Evolutionary conservation across 2,113 vertebrate species (phyloP), one percentile per base, ranked within the genome.

Genomic region (Chroicocephalus ridibundus): DNA sequence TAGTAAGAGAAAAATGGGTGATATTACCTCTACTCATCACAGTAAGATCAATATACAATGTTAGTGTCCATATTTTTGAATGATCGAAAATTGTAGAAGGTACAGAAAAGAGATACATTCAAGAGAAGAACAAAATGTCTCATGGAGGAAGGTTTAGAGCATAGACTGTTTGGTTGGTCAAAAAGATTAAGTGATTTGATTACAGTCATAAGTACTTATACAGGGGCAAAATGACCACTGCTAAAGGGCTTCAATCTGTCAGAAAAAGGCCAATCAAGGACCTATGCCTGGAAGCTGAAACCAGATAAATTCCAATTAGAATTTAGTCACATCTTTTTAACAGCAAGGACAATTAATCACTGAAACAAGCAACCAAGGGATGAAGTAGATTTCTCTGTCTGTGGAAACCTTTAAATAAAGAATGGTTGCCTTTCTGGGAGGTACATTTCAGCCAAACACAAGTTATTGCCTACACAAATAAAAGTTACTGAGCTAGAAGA

Each of bases 251-350:
- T 86, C 62, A 90, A 9, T 79, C 58, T 92, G 91, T 49, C 78
- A 92, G 66, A 57, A 87, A 93, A 89, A 68, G 26, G 36, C 9
- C 27, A 27, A 44, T 88, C 42, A 84, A 88, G 38, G 64, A 84
- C 15, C 34, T 77, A 22, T 61, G 76, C n/a, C 51, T 86, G 58
- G 55, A 83, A 92, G 64, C 13, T 86, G 44, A 83, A 94, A 42
- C 76, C 71, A 86, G 32, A 88, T 66, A 95, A 95, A 91, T 96
- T 96, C 55, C 60, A 76, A 54, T 94, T 92, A 94, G 55, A 91
- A 86, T 86, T 94, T 86, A 88, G 60, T 80, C 66, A 75, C 55
- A 92, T 34, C 75, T 83, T 94, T 81, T 86, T 70, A 93, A 29
- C 46, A 86, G 55, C 34, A 90, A 61, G n/a, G 51, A 3, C 29